Evolutionary conservation across 1,140 invertebrate species (phyloP).

Genomic region (Sitobion miscanthi): DNA sequence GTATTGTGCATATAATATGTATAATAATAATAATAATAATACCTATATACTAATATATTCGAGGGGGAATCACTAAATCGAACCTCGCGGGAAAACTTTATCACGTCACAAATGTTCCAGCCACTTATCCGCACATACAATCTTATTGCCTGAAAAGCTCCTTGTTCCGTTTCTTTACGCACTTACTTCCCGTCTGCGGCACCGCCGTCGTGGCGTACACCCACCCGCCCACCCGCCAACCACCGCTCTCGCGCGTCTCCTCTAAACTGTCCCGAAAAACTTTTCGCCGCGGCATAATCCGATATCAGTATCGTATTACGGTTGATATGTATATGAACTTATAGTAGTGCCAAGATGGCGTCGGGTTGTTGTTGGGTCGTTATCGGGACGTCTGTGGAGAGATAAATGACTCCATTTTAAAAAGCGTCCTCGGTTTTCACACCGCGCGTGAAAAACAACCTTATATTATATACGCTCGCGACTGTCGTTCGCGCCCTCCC

Average conservation of each 20-base stretch:
- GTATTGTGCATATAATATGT: neutral
- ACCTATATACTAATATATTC: conserved; percentile 3
- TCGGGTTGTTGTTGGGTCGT: conserved; percentile 54
- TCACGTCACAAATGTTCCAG: conserved; percentile 44
- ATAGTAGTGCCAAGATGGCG: conserved; percentile 54
- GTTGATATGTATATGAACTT: conserved; percentile 55
- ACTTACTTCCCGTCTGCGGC: neutral
- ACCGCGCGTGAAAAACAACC: conserved; percentile 45
- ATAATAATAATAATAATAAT: neutral
- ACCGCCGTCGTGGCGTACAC: neutral
- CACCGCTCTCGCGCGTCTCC: neutral
- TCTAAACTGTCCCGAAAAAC: conserved; percentile 46
- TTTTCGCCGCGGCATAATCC: conserved; percentile 49
- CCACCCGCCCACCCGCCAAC: neutral
- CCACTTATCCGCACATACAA: conserved; percentile 44
- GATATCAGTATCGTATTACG: conserved; percentile 53
- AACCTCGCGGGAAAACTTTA: conserved; percentile 45
- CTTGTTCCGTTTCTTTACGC: conserved; percentile 38
- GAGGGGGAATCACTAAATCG: conserved; percentile 37
- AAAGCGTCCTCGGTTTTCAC: conserved; percentile 53
- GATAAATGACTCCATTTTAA: conserved; percentile 56
- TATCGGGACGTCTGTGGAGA: conserved; percentile 54
- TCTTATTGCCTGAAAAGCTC: conserved; percentile 50
- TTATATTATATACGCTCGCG: conserved; percentile 32
- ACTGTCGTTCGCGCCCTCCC: neutral